Conservation (phyloP, 2,113 vertebrate species). For the Hemichromis elongatus region DNA sequence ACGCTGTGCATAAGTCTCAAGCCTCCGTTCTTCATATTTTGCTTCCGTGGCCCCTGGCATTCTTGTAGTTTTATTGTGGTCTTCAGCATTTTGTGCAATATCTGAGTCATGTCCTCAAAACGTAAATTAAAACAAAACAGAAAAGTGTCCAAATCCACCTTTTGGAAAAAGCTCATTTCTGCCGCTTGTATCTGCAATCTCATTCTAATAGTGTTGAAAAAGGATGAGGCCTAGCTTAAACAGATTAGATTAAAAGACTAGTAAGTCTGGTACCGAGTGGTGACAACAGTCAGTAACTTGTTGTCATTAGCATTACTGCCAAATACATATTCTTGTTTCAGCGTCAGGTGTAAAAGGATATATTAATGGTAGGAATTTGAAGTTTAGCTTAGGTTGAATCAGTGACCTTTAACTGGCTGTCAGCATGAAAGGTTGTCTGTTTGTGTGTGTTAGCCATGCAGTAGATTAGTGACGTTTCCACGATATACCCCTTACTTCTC, state of each 20-base stretch:
- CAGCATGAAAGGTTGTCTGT: background rate
- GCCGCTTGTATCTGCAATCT: background rate
- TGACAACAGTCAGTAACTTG: accelerated
- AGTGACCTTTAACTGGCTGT: background rate
- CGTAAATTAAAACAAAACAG: background rate
- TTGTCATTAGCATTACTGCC: background rate
- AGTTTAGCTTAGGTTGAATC: background rate
- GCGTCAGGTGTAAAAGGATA: background rate
- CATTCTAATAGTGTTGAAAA: background rate
- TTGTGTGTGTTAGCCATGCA: background rate
- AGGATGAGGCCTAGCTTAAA: background rate
- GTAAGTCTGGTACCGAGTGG: background rate
- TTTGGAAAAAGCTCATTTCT: background rate
- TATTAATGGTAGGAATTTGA: background rate
- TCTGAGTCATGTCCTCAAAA: background rate
- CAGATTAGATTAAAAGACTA: background rate
- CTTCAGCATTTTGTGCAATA: background rate
- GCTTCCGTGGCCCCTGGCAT: accelerated
- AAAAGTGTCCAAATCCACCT: background rate
- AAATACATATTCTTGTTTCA: background rate
- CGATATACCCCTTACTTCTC: background rate
- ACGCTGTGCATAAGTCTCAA: accelerated
- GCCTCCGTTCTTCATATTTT: background rate
- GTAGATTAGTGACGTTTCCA: background rate
- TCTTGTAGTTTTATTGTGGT: background rate